Evolutionary conservation across 2,113 vertebrate genomes (phyloP), one percentile per base, ranked within the genome.

Genomic region (Rhadina sibilatrix): DNA sequence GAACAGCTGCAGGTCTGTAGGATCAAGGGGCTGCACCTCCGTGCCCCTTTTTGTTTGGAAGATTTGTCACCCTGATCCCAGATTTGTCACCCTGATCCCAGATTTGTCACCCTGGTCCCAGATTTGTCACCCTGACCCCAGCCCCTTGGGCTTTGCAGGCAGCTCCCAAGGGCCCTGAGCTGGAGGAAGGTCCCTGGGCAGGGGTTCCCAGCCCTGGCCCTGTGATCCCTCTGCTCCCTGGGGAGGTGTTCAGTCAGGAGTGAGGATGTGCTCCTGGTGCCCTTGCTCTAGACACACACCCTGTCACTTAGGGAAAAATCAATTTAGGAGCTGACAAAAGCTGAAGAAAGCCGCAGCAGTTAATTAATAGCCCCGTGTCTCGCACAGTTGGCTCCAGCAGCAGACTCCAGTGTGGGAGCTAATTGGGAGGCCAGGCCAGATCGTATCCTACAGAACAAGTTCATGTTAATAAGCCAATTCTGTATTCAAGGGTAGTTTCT

Each of bases 361-460:
- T 96, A 91, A 94, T 95, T 95, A 94, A 91, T 44, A 63, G 85
- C 92, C 40, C 42, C 0, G 16, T 80, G 89, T 68, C 84, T 76
- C 37, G 35, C 85, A 87, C 82, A 20, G 50, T 70, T 85, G 91
- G 63, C 82, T 94, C 75, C 70, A 15, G 3, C 28, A 42, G 81
- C 64, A 30, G 60, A 27, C 30, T 82, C 74, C 3, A 0, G 56
- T 7, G 49, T 17, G 0, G 2, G 35, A 52, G 75, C 90, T 97
- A 91, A 94, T 92, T 86, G 93, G 91, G 94, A 88, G 91, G 92
- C 86, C 83, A 38, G 88, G 66, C 90, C 74, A 47, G 78, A 83
- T 74, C 5, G 3, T 27, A 37, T 66, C 76, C 78, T n/a, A 23
- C 68, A 56, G 64, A 80, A 63, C 4, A 21, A 16, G 12, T 15